Evolutionary conservation across 2,888 invertebrate species (phyloP).

Genomic region (Malacosoma neustria): DNA sequence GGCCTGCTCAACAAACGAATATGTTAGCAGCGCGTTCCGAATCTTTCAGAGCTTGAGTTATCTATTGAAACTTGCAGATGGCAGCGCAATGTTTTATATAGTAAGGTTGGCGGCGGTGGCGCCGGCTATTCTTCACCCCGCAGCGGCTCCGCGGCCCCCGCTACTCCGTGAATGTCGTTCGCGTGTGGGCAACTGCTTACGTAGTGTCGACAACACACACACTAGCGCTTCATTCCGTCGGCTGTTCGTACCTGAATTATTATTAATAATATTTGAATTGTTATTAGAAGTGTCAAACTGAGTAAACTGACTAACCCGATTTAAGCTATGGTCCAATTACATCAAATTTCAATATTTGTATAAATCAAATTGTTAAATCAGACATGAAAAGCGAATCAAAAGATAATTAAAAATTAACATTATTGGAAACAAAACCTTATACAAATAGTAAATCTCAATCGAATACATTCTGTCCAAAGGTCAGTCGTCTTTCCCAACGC

Average conservation of each 20-base stretch:
- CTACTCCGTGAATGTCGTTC: conserved; percentile 15
- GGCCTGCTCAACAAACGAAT: conserved; percentile 35
- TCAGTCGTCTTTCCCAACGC: no score
- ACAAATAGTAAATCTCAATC: no score
- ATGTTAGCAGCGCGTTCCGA: conserved; percentile 62
- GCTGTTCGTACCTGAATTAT: conserved; percentile 32
- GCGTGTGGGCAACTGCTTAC: conserved; percentile 17
- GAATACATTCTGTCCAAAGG: no score
- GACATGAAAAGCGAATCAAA: no score
- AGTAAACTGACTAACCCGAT: no score
- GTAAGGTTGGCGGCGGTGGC: conserved; percentile 43
- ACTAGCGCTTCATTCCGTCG: conserved; percentile 18
- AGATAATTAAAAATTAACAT: no score
- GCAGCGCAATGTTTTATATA: conserved; percentile 70
- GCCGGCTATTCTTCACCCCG: conserved; percentile 26
- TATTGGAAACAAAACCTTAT: no score
- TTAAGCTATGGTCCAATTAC: no score
- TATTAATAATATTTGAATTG: conserved; percentile 35
- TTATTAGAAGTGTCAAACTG: no score
- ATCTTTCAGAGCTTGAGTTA: conserved; percentile 65
- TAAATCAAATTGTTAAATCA: no score
- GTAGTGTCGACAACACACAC: conserved; percentile 30
- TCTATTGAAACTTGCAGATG: conserved; percentile 73
- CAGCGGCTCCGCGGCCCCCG: conserved; percentile 18
- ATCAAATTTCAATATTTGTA: no score